Base-by-base conservation (phyloP, 2,888 invertebrate genomes). In the Eupithecia subumbrata region DNA sequence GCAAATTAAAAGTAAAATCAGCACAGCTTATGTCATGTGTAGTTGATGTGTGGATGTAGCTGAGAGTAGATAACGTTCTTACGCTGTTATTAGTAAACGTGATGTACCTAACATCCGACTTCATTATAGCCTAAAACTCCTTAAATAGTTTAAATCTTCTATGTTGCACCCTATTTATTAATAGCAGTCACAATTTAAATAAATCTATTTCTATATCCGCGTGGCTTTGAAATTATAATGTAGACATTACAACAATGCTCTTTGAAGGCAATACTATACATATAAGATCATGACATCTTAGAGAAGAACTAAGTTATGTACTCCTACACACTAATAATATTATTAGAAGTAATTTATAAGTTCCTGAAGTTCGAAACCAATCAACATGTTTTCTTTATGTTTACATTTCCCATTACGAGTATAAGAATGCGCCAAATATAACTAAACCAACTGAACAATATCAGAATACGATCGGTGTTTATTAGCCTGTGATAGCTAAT, bases 401-500 rank as follows among this genome's bases (percentile, higher is more conserved):
- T 67, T 68, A 40, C 71, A 71, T 71, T 73, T 71, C 63, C 52
- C 69, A 76, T n/a, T n/a, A n/a, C n/a, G n/a, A 60, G 12, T 25
- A 60, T 60, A 60, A 69, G 34, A 45, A 64, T 64, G 72, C 52
- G 72, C 76, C 76, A 74, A 74, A 76, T 77, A 68, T 66, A 14
- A 37, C n/a, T 64, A 69, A 64, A 71, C 63, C 66, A 77, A 77
- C 40, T 40, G 25, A 43, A 68, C 12, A 43, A 34, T 22, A 45
- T 14, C 72, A 70, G 64, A 76, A 71, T n/a, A 37, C 66, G 73
- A 79, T 74, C 77, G 74, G 69, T 77, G 73, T 76, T 12, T 43
- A 43, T 43, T 76, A 73, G 74, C 81, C 75, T 79, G 81, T 81
- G 80, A 82, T 82, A 81, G 77, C 63, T 37, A 79, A 80, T 74